phyloP scores from a whole-genome alignment of 2,797 vertebrate genomes.

The Onychomys leucogaster region DNA sequence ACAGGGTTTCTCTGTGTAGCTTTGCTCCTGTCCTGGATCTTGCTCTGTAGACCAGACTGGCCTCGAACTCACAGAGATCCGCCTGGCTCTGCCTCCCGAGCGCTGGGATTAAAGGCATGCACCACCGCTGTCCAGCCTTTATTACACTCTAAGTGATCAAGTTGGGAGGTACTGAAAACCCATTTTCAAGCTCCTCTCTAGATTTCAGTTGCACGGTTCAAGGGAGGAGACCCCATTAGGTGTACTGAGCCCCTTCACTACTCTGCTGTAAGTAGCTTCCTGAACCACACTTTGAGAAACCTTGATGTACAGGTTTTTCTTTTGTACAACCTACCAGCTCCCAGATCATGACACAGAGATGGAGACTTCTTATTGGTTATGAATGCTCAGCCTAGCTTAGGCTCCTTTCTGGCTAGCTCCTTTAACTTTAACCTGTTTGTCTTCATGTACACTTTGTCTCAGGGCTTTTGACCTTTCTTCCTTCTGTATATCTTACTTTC shows the following conservation, averaged over 20 bases:
- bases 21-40: too few species aligned
- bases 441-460: background rate
- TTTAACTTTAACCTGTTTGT: background rate
- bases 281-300: background rate
- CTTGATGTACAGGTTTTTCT: background rate
- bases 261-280: background rate
- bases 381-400: background rate
- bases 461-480: background rate
- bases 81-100: too few species aligned
- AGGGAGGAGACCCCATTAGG: background rate
- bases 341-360: background rate
- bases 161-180: background rate
- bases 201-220: background rate
- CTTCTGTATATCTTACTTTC: too few species aligned
- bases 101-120: too few species aligned
- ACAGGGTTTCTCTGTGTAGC: too few species aligned
- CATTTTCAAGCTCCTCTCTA: background rate
- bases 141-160: background rate
- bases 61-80: too few species aligned
- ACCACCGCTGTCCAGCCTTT: background rate
- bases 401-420: background rate
- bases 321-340: background rate
- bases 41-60: too few species aligned
- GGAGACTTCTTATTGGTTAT: background rate
- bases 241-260: background rate